Evolutionary conservation across 2,797 vertebrate species (phyloP).

Genomic region (Synaphobranchus kaupii): DNA sequence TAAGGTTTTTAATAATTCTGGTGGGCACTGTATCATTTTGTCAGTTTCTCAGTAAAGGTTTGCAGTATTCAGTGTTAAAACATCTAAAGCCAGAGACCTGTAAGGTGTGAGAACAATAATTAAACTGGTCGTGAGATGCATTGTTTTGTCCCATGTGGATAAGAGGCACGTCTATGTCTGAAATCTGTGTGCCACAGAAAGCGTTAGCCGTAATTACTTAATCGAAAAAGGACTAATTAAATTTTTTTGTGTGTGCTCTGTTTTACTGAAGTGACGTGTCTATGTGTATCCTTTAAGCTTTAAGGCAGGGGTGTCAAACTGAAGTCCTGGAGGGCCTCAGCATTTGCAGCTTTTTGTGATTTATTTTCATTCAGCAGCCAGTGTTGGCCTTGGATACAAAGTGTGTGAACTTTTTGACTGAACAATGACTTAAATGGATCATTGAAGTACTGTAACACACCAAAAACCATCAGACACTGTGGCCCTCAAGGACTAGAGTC

Average conservation of each 20-base stretch:
- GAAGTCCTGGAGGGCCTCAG: no score
- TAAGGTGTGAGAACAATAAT: background rate
- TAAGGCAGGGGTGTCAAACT: no score
- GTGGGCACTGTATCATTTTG: background rate
- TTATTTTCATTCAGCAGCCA: no score
- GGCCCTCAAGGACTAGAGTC: background rate
- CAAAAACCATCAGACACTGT: background rate
- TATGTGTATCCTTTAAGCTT: background rate
- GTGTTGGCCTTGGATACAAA: no score
- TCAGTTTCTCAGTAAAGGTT: background rate
- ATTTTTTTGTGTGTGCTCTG: constrained; percentile 11
- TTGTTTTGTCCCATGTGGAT: background rate
- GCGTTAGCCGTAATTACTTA: background rate
- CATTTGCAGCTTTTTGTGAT: no score
- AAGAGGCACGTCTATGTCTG: background rate
- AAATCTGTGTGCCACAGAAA: background rate
- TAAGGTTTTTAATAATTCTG: background rate
- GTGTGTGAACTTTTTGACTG: no score
- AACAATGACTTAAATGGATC: no score
- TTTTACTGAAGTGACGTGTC: constrained; percentile 19
- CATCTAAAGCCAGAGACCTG: background rate
- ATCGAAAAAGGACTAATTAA: background rate
- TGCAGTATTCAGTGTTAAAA: background rate
- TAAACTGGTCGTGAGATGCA: background rate
- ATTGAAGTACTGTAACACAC: no score